Evolutionary conservation across 2,888 invertebrate genomes (phyloP), one percentile per base, ranked within the genome.

Genomic region (Lasioglossum malachurum): DNA sequence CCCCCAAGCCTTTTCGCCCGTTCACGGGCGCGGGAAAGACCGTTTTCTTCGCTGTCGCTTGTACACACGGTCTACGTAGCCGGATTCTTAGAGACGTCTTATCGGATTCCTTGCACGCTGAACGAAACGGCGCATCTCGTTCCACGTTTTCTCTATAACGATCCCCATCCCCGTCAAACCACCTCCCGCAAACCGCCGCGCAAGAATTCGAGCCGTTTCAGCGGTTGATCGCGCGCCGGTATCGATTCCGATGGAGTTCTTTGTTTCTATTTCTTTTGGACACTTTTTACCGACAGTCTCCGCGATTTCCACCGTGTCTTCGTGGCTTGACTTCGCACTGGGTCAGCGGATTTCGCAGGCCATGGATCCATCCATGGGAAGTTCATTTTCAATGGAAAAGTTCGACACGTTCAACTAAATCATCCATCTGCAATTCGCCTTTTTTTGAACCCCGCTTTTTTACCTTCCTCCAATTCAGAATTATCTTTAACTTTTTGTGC

Each of bases 71-170:
- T 78, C 86, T 38, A 64, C 74, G 77, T 80, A 73, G 27, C 64
- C 19, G 82, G 82, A 89, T 89, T 86, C 88, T 72, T 72, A 75
- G 64, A 60, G 72, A 81, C 84, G 79, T 88, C 89, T 87, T 87
- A 88, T 89, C 88, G 88, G 88, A 89, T 89, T 89, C 89, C 88
- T 78, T 57, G 84, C 87, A 87, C 88, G 87, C 64, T 75, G 84
- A 87, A 80, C 84, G 87, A 89, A 87, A 80, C 87, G 87, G 38
- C 53, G 78, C 78, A 73, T 82, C 87, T 80, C 64, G 76, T 74
- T 64, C 76, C 81, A 16, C 49, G 67, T 35, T 60, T 78, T 72
- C 67, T 57, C 82, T 78, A 75, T 71, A 77, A 87, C 64, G 53
- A 31, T n/a, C 69, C 27, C 27, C 12, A 14, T 27, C 27, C 27